Percentiles rank a stretch among this genome's conserved stretches.
These are phyloP conservation scores for Corydoras maculifer DNA, from an alignment of 2,113 vertebrate species.

Conservation along the genomic window DNA sequence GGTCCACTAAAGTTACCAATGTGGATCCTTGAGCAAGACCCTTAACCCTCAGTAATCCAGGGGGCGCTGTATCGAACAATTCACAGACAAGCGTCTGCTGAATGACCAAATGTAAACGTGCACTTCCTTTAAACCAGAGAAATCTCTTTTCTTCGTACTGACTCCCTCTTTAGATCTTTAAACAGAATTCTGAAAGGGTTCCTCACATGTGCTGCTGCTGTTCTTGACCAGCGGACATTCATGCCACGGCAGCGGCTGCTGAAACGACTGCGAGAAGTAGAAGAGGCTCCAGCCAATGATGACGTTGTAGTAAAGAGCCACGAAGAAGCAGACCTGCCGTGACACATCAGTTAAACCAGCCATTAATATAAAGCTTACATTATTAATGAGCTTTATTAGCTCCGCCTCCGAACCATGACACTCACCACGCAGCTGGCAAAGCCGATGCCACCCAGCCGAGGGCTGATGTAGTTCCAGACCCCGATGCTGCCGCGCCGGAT, in stretches of 20 bases:
- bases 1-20: no score
- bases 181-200: neutral
- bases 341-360: no score
- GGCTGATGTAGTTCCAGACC: constrained; percentile 98
- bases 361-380: neutral
- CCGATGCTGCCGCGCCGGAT: constrained; percentile 94
- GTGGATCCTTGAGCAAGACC: no score
- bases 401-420: constrained; percentile 28
- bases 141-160: no score
- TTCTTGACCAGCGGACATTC: constrained; percentile 93
- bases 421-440: constrained; percentile 93
- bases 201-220: constrained; percentile 78
- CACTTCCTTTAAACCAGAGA: no score
- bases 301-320: constrained; percentile 97
- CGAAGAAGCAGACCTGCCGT: constrained; percentile 86
- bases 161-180: no score
- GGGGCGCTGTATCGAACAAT: no score
- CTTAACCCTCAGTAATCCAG: no score
- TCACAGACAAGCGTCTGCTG: no score
- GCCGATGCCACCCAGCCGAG: constrained; percentile 90
- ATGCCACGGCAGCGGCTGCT: constrained; percentile 91
- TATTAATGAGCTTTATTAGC: neutral
- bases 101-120: no score
- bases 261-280: constrained; percentile 98
- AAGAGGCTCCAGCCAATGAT: constrained; percentile 97